These are phyloP conservation scores for Latrodectus hesperus DNA, from an alignment of 2,888 invertebrate species.

Conservation along the genomic window DNA sequence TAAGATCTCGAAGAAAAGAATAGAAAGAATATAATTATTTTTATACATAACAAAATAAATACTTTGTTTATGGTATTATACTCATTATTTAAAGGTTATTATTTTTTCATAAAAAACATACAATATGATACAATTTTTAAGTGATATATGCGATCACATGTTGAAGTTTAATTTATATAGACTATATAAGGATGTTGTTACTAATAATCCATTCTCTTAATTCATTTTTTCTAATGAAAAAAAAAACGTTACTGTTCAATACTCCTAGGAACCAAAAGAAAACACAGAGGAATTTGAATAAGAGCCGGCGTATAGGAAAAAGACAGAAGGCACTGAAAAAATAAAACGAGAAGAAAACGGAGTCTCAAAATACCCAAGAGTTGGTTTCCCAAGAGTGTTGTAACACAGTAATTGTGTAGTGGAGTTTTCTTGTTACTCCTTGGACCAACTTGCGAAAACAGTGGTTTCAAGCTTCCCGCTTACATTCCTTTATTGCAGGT, in stretches of 20 bases:
- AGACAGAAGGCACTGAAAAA: not conserved
- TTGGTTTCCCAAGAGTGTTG: slow-evolving; percentile 60
- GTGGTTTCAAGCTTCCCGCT: slow-evolving; percentile 68
- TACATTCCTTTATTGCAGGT: slow-evolving; percentile 67
- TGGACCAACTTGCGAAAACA: slow-evolving; percentile 67
- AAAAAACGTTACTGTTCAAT: not conserved
- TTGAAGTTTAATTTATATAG: too few relatives aligned
- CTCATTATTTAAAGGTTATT: too few relatives aligned
- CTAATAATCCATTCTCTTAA: too few relatives aligned
- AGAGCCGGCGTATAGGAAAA: not conserved
- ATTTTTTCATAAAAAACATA: too few relatives aligned
- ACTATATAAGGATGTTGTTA: too few relatives aligned
- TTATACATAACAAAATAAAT: too few relatives aligned
- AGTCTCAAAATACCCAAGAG: slow-evolving; percentile 64
- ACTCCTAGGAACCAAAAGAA: not conserved
- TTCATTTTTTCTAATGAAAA: not conserved
- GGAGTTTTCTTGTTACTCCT: slow-evolving; percentile 69
- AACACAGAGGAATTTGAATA: slow-evolving; percentile 3
- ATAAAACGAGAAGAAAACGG: slow-evolving; percentile 49
- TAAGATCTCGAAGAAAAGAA: too few relatives aligned
- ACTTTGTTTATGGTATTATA: too few relatives aligned
- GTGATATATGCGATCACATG: too few relatives aligned
- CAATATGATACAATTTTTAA: too few relatives aligned
- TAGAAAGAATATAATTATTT: too few relatives aligned
- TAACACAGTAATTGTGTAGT: slow-evolving; percentile 69